Base-by-base conservation (phyloP, 1,140 invertebrate species). In the Papilio dardanus region DNA sequence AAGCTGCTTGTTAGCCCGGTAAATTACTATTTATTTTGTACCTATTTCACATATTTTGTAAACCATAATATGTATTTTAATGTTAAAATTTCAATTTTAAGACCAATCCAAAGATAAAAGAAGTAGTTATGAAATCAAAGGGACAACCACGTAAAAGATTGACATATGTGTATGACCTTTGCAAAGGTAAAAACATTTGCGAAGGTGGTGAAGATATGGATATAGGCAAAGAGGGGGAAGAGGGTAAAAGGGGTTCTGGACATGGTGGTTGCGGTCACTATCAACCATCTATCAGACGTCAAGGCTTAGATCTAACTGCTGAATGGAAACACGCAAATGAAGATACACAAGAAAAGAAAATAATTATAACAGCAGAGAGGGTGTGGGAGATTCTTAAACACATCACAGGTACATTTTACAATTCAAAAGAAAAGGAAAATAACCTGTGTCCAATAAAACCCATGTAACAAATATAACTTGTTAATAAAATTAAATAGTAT, bases 311-410 rank as follows among this genome's bases (percentile, higher is more conserved):
- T 79, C 94, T 99, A 12, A 96, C 96, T 3, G 98, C 98, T 1
- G 98, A 99, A 93, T 99, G 99, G 99, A 99, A 99, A 92, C 96
- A 99, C 86, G 95, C 98, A 0, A 99, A 99, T 93, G 99, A 99
- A 94, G 99, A 99, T 87, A 97, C 98, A 4, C 99, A 99, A 93
- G 99, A 99, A 86, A 98, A 98, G 83, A 99, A 99, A 93, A 98
- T 99, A 7, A 91, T 94, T 2, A 94, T 99, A 0, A 97, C 97
- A 4, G 99, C 99, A 0, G 99, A 99, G 90, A 94, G 98, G 79
- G 98, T 99, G 0, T 97, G 97, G 95, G 99, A 99, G 93, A 99
- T 99, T 78, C 96, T 99, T 14, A 99, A 99, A 92, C 97, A 98
- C 82, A 99, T 99, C 66, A 97, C 97, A 86, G 94, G 94, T 94